Evolutionary conservation across 1,140 invertebrate species (phyloP).

Genomic region (Odontomachus brunneus): DNA sequence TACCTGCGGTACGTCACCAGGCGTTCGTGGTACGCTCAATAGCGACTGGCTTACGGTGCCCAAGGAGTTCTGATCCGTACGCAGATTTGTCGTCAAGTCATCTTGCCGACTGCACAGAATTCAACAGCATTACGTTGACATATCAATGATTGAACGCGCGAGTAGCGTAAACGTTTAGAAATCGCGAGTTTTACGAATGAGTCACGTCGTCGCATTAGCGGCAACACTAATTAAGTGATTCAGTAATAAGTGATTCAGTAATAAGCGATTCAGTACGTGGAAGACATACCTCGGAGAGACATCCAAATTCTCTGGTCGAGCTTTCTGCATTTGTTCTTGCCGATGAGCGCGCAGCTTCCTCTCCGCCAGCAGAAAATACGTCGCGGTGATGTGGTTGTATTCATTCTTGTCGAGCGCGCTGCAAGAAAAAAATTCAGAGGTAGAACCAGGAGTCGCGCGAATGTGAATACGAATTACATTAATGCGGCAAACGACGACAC

Average conservation of each 20-base stretch:
- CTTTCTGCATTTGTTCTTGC: constrained; percentile 87
- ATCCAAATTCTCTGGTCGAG: constrained; percentile 78
- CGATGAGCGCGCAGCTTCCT: constrained; percentile 92
- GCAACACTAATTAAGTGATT: not conserved
- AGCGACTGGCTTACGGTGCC: constrained; percentile 83
- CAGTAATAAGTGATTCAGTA: constrained; percentile 17
- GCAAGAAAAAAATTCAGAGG: constrained; percentile 70
- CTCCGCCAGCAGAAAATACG: constrained; percentile 98
- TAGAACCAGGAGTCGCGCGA: no score
- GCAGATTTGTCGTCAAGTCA: constrained; percentile 77
- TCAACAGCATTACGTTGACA: not conserved
- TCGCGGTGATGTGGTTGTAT: constrained; percentile 99
- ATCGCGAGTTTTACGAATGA: constrained; percentile 13
- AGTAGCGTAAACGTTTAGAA: constrained; percentile 39
- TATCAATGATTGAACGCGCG: constrained; percentile 9
- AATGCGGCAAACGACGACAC: not conserved
- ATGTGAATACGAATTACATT: no score
- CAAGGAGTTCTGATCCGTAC: constrained; percentile 83
- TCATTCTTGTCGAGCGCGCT: constrained; percentile 97
- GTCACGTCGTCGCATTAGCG: constrained; percentile 10
- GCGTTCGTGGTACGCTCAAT: constrained; percentile 87
- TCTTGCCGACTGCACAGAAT: constrained; percentile 75
- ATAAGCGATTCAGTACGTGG: not conserved
- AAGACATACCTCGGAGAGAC: constrained; percentile 78
- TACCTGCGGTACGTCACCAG: constrained; percentile 88